Percentiles rank a stretch among this genome's conserved stretches.
Conservation (phyloP, 2,113 vertebrate genomes). For the Cavia porcellus region DNA sequence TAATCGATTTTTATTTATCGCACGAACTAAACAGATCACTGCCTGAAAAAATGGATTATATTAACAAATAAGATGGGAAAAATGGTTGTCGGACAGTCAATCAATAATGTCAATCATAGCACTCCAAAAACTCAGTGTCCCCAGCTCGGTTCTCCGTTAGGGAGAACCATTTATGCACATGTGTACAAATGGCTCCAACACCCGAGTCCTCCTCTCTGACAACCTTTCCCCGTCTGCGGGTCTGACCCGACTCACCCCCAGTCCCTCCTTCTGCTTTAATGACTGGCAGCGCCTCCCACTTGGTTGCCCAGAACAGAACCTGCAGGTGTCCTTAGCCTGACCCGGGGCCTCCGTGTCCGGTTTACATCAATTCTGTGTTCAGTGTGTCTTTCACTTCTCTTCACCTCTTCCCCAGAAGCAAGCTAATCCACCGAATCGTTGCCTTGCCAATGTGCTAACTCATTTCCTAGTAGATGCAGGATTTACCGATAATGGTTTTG, state of each 20-base stretch:
- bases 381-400: neutral
- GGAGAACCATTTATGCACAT: neutral
- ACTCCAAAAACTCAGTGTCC: neutral
- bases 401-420: neutral
- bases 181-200: neutral
- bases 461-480: neutral
- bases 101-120: neutral
- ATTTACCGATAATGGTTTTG: neutral
- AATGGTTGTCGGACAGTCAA: neutral
- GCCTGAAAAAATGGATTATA: neutral
- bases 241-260: neutral
- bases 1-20: neutral
- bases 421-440: neutral
- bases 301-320: neutral
- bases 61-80: neutral
- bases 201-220: neutral
- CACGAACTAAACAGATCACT: neutral
- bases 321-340: neutral
- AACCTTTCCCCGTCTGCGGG: neutral
- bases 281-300: neutral
- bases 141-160: neutral
- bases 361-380: neutral
- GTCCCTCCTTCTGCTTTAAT: neutral
- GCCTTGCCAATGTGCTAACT: neutral
- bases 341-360: neutral